Percentiles rank a stretch among this genome's conserved stretches.
phyloP scores from a whole-genome alignment of 2,888 invertebrate species.

The Teinopalpus imperialis region DNA sequence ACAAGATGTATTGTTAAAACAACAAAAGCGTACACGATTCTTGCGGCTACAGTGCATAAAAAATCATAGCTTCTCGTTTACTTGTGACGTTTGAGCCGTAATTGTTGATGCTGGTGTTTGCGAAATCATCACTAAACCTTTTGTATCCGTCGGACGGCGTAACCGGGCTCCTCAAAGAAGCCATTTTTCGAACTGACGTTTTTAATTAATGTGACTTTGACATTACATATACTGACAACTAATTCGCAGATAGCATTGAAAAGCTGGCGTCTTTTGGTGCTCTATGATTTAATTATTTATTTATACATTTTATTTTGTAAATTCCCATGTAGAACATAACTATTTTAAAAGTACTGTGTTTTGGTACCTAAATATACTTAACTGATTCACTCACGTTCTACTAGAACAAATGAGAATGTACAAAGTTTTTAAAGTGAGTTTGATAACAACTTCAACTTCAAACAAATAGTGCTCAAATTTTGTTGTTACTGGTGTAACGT shows the following conservation, averaged over 20 bases:
- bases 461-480: no score
- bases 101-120: slow-evolving; percentile 79
- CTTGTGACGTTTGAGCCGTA: slow-evolving; percentile 84
- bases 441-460: no score
- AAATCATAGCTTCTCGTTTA: slow-evolving; percentile 75
- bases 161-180: slow-evolving; percentile 80
- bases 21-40: slow-evolving; percentile 68
- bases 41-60: slow-evolving; percentile 74
- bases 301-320: no score
- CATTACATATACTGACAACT: background rate
- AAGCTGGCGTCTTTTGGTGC: no score
- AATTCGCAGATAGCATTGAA: no score
- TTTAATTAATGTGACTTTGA: slow-evolving; percentile 32
- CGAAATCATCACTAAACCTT: slow-evolving; percentile 84
- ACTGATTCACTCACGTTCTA: no score
- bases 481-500: no score
- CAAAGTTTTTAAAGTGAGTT: no score
- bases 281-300: background rate
- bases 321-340: no score
- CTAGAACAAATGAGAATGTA: no score
- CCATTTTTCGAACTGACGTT: slow-evolving; percentile 74
- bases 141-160: slow-evolving; percentile 84
- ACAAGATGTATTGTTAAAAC: slow-evolving; percentile 72
- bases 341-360: no score
- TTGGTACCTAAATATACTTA: no score